Evolutionary conservation across 1,140 invertebrate species (phyloP), one percentile per base, ranked within the genome.

Genomic region (Myzus persicae): DNA sequence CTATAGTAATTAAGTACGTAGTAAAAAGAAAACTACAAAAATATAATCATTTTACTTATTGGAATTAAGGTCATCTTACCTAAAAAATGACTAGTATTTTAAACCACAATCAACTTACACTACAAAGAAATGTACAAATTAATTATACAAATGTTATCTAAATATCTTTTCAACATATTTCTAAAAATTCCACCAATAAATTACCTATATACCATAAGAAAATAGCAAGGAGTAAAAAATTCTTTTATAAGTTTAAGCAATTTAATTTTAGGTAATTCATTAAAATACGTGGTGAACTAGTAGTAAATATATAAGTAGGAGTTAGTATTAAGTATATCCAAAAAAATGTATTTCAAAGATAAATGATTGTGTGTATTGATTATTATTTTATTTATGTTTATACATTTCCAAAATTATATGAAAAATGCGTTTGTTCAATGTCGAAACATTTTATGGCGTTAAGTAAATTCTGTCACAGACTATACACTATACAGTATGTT

Each of bases 31-130:
- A 67, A 31, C 31, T n/a, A n/a, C 31, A 82, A 82, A 82, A 40
- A 82, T 82, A 82, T 82, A 82, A 38, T 82, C 20, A 38, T 82
- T 24, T 82, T 88, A n/a, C 46, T 1, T 18, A 89, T 11, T 38
- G 44, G 24, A 87, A 46, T 44, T 44, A 36, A 44, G 22, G 59
- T 14, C 44, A 89, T 51, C n/a, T 51, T 51, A 89, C 26, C 36
- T 89, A 51, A 85, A 89, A 89, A 89, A 48, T 54, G 88, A 89
- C 88, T 89, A 89, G 88, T 54, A 54, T 38, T 89, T 89, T 89
- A 38, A 24, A 89, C 36, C n/a, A 89, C 8, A 38, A 40, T 40
- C 11, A 38, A 89, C 14, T 44, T 31, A n/a, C 44, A 40, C 38
- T n/a, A 42, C 9, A 87, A 87, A 44, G 4, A 18, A 44, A 84